These are phyloP conservation scores for Leptodactylus fallax DNA, from an alignment of 2,797 vertebrate genomes.

Conservation along the genomic window DNA sequence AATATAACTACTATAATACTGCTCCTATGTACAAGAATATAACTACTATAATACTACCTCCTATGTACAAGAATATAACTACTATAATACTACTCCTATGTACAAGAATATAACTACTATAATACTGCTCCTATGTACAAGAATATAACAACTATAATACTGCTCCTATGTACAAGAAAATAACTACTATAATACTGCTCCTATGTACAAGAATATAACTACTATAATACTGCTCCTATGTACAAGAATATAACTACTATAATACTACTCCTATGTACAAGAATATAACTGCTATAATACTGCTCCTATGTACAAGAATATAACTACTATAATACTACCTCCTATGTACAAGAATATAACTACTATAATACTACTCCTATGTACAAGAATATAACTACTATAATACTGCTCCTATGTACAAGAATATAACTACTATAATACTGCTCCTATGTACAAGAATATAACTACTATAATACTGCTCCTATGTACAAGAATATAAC, in stretches of 20 bases:
- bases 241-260: slow-evolving; percentile 14
- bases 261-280: background rate
- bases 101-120: slow-evolving; percentile 18
- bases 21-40: background rate
- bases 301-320: too few species aligned
- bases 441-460: background rate
- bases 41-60: slow-evolving; percentile 7
- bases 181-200: slow-evolving; percentile 1
- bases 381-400: background rate
- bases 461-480: background rate
- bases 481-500: slow-evolving; percentile 1
- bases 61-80: slow-evolving; percentile 16
- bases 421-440: background rate
- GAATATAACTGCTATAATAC: background rate
- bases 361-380: background rate
- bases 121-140: background rate
- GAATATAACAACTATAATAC: slow-evolving; percentile 4
- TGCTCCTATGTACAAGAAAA: background rate
- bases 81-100: slow-evolving; percentile 3
- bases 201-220: slow-evolving; percentile 5
- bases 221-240: slow-evolving; percentile 1
- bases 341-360: slow-evolving; percentile 9
- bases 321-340: background rate
- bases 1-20: slow-evolving; percentile 10
- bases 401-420: background rate